Evolutionary conservation across 2,797 vertebrate species (phyloP).

Genomic region (Hafferia zeledoni): DNA sequence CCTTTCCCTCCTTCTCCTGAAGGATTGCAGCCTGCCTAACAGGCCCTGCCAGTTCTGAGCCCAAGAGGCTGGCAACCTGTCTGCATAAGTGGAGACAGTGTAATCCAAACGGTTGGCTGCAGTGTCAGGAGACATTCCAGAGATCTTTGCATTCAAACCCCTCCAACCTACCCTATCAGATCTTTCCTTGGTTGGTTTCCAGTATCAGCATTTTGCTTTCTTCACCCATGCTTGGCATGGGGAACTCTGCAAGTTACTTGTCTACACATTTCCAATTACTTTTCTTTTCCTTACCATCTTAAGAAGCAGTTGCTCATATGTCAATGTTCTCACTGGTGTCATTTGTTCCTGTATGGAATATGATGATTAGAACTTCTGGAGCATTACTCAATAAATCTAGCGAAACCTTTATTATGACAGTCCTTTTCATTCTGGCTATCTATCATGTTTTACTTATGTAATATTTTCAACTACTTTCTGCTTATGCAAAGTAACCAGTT

Average conservation of each 20-base stretch:
- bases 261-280: neutral
- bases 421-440: neutral
- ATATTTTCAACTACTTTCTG: neutral
- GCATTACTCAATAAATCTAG: neutral
- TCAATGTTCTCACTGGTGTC: neutral
- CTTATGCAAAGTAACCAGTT: neutral
- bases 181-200: conserved; percentile 16
- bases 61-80: conserved; percentile 52
- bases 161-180: neutral
- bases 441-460: neutral
- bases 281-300: neutral
- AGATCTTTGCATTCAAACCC: conserved; percentile 25
- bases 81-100: conserved; percentile 35
- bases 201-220: conserved; percentile 25
- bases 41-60: conserved; percentile 55
- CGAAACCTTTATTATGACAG: conserved; percentile 37
- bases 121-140: conserved; percentile 5
- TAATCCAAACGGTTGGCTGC: conserved; percentile 49
- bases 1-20: conserved; percentile 60
- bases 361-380: neutral
- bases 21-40: conserved; percentile 56
- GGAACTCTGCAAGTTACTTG: neutral
- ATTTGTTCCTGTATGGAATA: conserved; percentile 9
- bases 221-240: neutral
- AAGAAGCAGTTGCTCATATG: conserved; percentile 19